phyloP scores from a whole-genome alignment of 2,888 invertebrate genomes.

The Clepsis dumicolana region DNA sequence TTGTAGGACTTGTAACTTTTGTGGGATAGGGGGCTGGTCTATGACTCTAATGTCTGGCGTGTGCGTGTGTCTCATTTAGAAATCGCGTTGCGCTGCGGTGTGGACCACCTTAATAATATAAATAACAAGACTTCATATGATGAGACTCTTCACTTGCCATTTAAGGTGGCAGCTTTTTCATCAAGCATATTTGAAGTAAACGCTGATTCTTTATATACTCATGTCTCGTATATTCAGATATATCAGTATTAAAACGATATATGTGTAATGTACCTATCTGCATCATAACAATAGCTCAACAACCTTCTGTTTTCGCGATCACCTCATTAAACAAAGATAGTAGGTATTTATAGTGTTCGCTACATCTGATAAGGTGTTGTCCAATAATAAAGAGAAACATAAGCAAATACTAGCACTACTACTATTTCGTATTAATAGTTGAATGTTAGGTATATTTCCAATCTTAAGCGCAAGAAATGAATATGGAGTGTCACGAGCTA shows the following conservation, averaged over 20 bases:
- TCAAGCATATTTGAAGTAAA: background rate
- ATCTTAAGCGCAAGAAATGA: constrained; percentile 9
- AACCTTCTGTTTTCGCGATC: constrained; percentile 16
- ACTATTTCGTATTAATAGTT: constrained; percentile 16
- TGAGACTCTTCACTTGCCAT: too few species aligned
- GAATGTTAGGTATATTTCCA: constrained; percentile 8
- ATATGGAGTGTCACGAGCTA: background rate
- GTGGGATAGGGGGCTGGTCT: too few species aligned
- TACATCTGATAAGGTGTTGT: constrained; percentile 23
- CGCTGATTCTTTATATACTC: background rate
- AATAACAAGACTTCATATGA: too few species aligned
- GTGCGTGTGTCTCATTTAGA: too few species aligned
- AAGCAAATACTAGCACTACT: constrained; percentile 11
- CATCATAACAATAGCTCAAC: constrained; percentile 10
- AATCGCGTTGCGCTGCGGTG: too few species aligned
- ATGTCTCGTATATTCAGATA: too few species aligned
- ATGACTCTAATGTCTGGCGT: too few species aligned
- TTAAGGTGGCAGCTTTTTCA: background rate
- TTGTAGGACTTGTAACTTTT: too few species aligned
- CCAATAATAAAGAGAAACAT: constrained; percentile 20
- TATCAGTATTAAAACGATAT: background rate
- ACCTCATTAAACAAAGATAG: constrained; percentile 9
- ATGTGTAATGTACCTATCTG: background rate
- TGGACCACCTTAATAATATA: too few species aligned
- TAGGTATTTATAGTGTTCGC: constrained; percentile 19